phyloP scores from a whole-genome alignment of 2,113 vertebrate species.

The Lampris megalopsis region DNA sequence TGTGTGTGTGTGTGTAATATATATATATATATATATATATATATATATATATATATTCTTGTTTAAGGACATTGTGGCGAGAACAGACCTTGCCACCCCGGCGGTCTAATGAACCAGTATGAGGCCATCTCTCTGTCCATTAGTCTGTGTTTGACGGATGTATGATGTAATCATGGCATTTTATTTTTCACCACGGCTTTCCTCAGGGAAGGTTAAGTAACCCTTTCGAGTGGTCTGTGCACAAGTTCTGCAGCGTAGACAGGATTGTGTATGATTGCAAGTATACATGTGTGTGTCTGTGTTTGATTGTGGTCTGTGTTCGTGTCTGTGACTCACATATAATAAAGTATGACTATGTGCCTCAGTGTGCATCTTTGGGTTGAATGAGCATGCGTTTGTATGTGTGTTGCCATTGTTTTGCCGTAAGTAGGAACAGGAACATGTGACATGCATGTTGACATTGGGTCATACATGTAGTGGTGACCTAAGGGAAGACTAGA shows the following conservation, averaged over 20 bases:
- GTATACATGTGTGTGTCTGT: background rate
- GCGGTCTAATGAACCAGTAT: background rate
- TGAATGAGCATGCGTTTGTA: background rate
- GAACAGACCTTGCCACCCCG: background rate
- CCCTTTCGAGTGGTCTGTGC: background rate
- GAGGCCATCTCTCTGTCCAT: background rate
- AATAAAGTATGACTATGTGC: background rate
- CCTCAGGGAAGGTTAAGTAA: background rate
- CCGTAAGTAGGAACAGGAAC: background rate
- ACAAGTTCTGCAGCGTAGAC: too few relatives aligned
- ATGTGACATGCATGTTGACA: background rate
- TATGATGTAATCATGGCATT: background rate
- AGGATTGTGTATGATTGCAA: background rate
- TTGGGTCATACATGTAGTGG: background rate
- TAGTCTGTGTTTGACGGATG: background rate
- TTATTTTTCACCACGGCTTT: background rate
- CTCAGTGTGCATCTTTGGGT: background rate
- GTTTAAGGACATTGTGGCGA: background rate
- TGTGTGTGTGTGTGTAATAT: conserved; percentile 7
- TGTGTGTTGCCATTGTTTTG: background rate
- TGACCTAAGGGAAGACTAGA: background rate
- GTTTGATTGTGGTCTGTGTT: background rate
- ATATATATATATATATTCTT: background rate
- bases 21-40: background rate
- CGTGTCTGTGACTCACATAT: background rate